Percentiles rank a stretch among this genome's conserved stretches.
phyloP scores from a whole-genome alignment of 1,140 invertebrate genomes.

The Araneus ventricosus region DNA sequence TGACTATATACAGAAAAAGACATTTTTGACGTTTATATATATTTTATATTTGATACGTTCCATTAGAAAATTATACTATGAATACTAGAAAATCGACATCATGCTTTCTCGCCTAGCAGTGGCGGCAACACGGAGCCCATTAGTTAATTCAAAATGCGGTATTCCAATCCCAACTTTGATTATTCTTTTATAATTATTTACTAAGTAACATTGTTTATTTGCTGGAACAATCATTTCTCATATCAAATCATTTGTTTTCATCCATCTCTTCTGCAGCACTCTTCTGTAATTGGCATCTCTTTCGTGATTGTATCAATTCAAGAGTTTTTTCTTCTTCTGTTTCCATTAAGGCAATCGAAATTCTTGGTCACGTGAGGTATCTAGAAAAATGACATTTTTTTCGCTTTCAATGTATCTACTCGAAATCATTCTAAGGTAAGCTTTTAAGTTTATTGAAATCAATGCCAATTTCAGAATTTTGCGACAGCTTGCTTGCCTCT shows the following conservation, averaged over 20 bases:
- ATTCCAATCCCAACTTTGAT: too few species aligned
- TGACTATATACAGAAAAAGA: too few species aligned
- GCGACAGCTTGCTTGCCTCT: background rate
- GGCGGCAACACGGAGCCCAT: too few species aligned
- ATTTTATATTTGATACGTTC: too few species aligned
- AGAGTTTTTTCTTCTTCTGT: constrained; percentile 1
- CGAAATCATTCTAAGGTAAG: background rate
- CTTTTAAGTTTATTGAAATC: constrained; percentile 61
- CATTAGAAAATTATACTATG: too few species aligned
- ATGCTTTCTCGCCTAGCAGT: too few species aligned
- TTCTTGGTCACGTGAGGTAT: constrained; percentile 12
- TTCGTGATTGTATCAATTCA: constrained; percentile 11
- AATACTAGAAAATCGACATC: too few species aligned
- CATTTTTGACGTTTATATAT: too few species aligned
- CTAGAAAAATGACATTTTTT: constrained; percentile 31
- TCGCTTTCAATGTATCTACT: background rate
- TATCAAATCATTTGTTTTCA: background rate
- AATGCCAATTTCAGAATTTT: constrained; percentile 25
- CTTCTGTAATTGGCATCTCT: constrained; percentile 38
- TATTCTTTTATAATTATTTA: too few species aligned
- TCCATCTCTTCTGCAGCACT: background rate
- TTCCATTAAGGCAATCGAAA: constrained; percentile 40
- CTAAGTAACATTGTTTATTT: background rate
- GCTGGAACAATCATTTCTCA: background rate
- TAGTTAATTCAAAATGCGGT: too few species aligned